Evolutionary conservation across 2,797 vertebrate species (phyloP), one percentile per base, ranked within the genome.

Genomic region (Masticophis lateralis): DNA sequence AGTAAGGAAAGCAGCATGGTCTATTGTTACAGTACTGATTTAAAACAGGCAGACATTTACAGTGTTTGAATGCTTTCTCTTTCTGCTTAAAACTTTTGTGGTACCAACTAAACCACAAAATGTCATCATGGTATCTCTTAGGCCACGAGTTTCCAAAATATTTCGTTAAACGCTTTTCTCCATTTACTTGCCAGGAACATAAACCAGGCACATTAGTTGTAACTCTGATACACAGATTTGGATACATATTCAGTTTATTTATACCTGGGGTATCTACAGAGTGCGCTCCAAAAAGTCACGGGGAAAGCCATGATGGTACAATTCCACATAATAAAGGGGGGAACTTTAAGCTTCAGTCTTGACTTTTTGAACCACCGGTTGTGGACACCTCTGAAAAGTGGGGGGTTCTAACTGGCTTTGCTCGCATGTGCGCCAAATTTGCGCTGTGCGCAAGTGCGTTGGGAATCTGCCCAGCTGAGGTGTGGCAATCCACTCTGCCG

Each of bases 11-110:
- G 97, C 97, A 97, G 97, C 97, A 97, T 97, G 97, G 97, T 93
- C 97, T 97, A 98, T 98, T 98, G 98, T 98, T 98, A 96, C 61
- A 98, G 97, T 97, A 37, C 87, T 88, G 97, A 96, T 96, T 97
- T 97, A 97, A 98, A 97, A 97, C 96, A 96, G 96, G 97, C 94
- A 95, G 96, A 94, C 98, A 97, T 98, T 98, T 97, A 96, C 95
- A 96, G 93, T 96, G 97, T 97, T 56, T 97, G 97, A 96, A 97
- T 97, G 97, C 96, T 97, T 93, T 83, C 95, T 97, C 59, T 97
- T 97, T 96, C 93, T 96, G 97, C 95, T 97, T 98, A 97, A 97
- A 98, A 97, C 96, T 96, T 95, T 97, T 97, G 93, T 94, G 96
- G 95, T 97, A 97, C 95, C 87, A 92, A 95, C 88, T 43, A 63